Percentiles rank a stretch among this genome's conserved stretches.
Conservation (phyloP, 2,888 invertebrate species). For the Drosophila formosana region DNA sequence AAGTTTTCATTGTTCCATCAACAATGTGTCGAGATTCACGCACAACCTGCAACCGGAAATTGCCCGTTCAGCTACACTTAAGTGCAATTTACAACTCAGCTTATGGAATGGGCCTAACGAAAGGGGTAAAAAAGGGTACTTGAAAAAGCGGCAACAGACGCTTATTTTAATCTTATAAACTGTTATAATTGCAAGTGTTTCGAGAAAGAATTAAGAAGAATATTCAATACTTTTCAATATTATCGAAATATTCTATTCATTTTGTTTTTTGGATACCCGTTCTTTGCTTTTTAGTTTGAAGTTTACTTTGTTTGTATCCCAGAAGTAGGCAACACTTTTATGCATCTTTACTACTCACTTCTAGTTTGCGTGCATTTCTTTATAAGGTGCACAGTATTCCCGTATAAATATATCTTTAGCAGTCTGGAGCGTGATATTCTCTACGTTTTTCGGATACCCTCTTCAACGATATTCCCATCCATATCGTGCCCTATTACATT, state of each 20-base stretch:
- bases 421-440: not conserved
- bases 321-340: not conserved
- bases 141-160: not conserved
- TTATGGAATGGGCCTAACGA: slow-evolving; percentile 1
- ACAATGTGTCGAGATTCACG: slow-evolving; percentile 62
- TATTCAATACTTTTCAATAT: too few relatives aligned
- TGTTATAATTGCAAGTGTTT: too few relatives aligned
- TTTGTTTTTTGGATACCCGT: too few relatives aligned
- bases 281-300: too few relatives aligned
- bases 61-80: slow-evolving; percentile 67
- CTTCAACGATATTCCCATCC: not conserved
- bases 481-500: slow-evolving; percentile 1
- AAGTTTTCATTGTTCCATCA: slow-evolving; percentile 71
- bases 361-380: not conserved
- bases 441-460: not conserved
- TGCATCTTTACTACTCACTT: not conserved
- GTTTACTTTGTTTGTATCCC: not conserved
- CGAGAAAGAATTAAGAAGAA: too few relatives aligned
- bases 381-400: not conserved
- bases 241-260: not conserved
- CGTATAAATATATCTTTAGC: not conserved
- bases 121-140: not conserved
- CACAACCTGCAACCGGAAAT: slow-evolving; percentile 63
- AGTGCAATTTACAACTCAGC: slow-evolving; percentile 57
- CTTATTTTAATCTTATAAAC: too few relatives aligned